Conservation (phyloP, 2,888 invertebrate genomes). For the Drosophila parthenogenetica region DNA sequence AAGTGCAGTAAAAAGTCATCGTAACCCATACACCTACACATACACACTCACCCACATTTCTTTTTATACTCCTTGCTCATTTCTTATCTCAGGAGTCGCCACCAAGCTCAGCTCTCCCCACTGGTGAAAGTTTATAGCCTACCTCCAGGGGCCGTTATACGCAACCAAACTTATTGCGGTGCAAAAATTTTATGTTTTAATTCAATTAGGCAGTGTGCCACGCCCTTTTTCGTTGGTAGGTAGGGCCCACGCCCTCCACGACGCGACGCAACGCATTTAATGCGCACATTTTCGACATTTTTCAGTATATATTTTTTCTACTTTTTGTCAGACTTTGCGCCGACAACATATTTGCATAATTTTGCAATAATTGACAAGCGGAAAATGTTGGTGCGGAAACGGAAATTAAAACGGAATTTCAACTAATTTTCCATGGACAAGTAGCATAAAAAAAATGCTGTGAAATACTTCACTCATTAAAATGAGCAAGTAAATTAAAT, state of each 20-base stretch:
- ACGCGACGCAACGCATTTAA: conserved; percentile 49
- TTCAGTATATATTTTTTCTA: conserved; percentile 36
- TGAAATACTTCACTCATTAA: conserved; percentile 18
- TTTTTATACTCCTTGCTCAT: conserved; percentile 20
- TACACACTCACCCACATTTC: not conserved
- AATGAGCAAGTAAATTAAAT: conserved; percentile 26
- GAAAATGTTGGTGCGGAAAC: conserved; percentile 75
- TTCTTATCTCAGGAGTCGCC: conserved; percentile 44
- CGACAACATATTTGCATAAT: conserved; percentile 73
- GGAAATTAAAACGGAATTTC: conserved; percentile 77
- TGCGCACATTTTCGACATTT: conserved; percentile 68
- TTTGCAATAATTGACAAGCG: conserved; percentile 79
- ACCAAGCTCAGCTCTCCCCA: conserved; percentile 24
- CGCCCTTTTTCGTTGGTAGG: conserved; percentile 12
- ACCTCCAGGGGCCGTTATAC: conserved; percentile 36
- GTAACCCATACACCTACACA: conserved; percentile 7
- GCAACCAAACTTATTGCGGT: conserved; percentile 67
- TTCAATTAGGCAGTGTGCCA: conserved; percentile 65
- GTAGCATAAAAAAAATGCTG: conserved; percentile 2
- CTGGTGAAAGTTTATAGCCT: conserved; percentile 60
- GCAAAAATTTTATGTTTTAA: conserved; percentile 73
- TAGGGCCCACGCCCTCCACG: not conserved
- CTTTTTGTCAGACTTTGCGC: conserved; percentile 26
- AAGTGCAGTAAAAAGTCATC: conserved; percentile 50
- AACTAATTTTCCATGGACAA: conserved; percentile 59